Conservation (phyloP, 37 sponge, comb jelly and placozoan species). For the Chondrilla cf. caribensis region DNA sequence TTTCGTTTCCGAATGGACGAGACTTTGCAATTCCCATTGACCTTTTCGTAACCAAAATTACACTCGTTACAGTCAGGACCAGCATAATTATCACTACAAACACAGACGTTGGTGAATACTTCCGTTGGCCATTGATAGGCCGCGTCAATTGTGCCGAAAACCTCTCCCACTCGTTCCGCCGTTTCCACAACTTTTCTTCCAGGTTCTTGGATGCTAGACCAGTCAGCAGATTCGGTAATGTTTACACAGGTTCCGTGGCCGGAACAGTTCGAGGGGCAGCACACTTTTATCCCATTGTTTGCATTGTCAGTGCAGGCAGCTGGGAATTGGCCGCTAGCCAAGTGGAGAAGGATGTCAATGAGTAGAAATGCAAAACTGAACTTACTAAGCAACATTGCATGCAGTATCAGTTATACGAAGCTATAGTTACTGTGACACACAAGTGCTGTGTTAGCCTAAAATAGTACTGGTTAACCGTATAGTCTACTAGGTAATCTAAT, state of each 20-base stretch:
- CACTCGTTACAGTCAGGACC: constrained; percentile 6
- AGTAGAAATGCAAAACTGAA: too few species aligned
- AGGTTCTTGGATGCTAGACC: too few species aligned
- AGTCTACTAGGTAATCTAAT: too few species aligned
- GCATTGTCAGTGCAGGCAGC: not conserved
- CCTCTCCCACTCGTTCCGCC: too few species aligned
- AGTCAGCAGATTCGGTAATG: not conserved
- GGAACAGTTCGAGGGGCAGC: not conserved
- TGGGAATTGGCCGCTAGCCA: not conserved
- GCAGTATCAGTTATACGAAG: too few species aligned
- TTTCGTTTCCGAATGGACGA: not conserved
- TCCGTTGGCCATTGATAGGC: not conserved
- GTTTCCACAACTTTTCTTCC: not conserved
- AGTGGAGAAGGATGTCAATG: too few species aligned
- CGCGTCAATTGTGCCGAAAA: not conserved
- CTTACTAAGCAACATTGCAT: too few species aligned
- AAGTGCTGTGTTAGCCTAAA: too few species aligned
- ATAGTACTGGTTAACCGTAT: too few species aligned
- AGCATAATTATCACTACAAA: not conserved
- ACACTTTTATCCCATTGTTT: not conserved
- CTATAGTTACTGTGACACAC: too few species aligned
- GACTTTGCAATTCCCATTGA: not conserved
- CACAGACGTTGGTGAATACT: not conserved
- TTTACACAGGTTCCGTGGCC: not conserved
- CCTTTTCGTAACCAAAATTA: not conserved